Conservation (phyloP, 2,888 invertebrate genomes). For the Cantharis lateralis region DNA sequence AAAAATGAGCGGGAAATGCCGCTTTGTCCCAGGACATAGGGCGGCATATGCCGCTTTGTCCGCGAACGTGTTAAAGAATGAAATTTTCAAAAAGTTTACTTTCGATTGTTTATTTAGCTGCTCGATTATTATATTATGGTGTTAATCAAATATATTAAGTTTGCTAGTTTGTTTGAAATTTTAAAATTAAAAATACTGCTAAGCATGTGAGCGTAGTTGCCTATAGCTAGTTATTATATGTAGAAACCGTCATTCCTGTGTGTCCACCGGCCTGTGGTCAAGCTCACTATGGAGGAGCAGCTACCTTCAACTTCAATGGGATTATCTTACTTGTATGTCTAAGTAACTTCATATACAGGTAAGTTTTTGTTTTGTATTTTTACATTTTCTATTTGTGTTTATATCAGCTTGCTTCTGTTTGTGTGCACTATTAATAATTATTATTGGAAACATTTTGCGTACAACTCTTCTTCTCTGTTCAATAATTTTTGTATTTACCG, state of each 20-base stretch:
- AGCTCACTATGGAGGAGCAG: constrained; percentile 64
- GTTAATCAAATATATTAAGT: neutral
- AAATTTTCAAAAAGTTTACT: neutral
- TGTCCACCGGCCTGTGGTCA: constrained; percentile 91
- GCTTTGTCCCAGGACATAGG: too few relatives aligned
- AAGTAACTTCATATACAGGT: constrained; percentile 56
- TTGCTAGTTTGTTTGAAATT: neutral
- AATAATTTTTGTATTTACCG: too few relatives aligned
- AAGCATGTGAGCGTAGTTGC: constrained; percentile 22
- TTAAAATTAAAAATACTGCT: neutral
- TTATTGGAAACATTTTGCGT: neutral
- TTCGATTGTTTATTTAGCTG: neutral
- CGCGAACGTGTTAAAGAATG: too few relatives aligned
- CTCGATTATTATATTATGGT: neutral
- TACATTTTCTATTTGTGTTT: neutral
- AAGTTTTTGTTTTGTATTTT: constrained; percentile 43
- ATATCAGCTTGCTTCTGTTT: neutral
- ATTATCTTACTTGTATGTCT: constrained; percentile 60
- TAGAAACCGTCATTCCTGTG: constrained; percentile 89
- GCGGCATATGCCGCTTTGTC: too few relatives aligned
- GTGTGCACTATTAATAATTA: neutral
- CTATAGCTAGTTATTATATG: constrained; percentile 46
- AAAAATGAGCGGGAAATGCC: too few relatives aligned
- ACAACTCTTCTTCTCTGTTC: too few relatives aligned
- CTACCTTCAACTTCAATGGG: constrained; percentile 59